Percentiles rank a stretch among this genome's conserved stretches.
Evolutionary conservation across 2,797 vertebrate genomes (phyloP).

Genomic region (Macroramphosus scolopax): DNA sequence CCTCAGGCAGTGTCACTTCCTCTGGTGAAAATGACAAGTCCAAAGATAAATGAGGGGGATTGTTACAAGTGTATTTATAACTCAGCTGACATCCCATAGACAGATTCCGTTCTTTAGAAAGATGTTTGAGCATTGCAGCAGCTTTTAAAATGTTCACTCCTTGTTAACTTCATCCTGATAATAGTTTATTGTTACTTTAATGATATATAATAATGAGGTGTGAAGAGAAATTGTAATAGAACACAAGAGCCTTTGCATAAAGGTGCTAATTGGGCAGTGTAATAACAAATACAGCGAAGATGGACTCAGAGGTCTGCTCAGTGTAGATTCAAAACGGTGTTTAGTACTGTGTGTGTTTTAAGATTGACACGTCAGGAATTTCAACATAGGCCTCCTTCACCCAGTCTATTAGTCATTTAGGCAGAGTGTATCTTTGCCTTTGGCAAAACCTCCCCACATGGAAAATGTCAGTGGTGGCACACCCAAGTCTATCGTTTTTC

Average conservation of each 20-base stretch:
- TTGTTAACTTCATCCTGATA: constrained; percentile 19
- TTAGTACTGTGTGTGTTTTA: constrained; percentile 4
- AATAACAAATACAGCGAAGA: constrained; percentile 25
- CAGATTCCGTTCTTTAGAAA: constrained; percentile 51
- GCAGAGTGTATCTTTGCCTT: constrained; percentile 33
- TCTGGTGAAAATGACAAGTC: constrained; percentile 41
- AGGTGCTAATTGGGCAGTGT: constrained; percentile 35
- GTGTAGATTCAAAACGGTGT: too few relatives aligned
- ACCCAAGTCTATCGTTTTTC: constrained; percentile 52
- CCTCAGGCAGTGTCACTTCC: constrained; percentile 35
- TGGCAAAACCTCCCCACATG: constrained; percentile 32
- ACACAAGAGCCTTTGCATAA: constrained; percentile 12
- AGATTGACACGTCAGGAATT: constrained; percentile 48
- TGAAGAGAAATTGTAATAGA: constrained; percentile 11
- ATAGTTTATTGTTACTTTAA: constrained; percentile 17
- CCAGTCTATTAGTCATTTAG: constrained; percentile 50
- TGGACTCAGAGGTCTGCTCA: too few relatives aligned
- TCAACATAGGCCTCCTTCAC: constrained; percentile 40
- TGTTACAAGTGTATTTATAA: constrained; percentile 61
- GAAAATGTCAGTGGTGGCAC: constrained; percentile 52
- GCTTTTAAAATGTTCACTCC: constrained; percentile 17
- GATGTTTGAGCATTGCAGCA: constrained; percentile 11
- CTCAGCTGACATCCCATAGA: constrained; percentile 39
- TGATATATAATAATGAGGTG: constrained; percentile 7
- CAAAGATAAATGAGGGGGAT: constrained; percentile 55